phyloP scores from a whole-genome alignment of 2,888 invertebrate species.

The Taphrorychus bicolor region DNA sequence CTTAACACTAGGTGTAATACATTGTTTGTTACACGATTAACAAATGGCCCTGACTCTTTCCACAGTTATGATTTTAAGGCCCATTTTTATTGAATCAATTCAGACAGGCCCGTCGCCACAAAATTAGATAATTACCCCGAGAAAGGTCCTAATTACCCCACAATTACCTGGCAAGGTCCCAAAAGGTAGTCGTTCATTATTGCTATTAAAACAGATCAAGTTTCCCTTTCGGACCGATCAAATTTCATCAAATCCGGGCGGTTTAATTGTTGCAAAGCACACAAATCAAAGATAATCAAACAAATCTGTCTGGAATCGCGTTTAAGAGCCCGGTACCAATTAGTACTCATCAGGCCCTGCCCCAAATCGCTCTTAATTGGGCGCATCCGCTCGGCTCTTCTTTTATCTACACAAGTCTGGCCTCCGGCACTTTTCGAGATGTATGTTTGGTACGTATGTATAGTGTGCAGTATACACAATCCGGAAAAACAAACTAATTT shows the following conservation, averaged over 20 bases:
- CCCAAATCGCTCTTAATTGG: constrained; percentile 35
- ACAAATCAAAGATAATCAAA: constrained; percentile 9
- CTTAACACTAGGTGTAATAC: too few relatives aligned
- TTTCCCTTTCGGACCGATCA: background rate
- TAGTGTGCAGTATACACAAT: constrained; percentile 28
- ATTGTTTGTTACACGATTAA: too few relatives aligned
- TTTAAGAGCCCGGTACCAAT: constrained; percentile 25
- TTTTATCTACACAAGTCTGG: constrained; percentile 27
- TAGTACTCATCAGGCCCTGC: constrained; percentile 31
- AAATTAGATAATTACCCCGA: constrained; percentile 18
- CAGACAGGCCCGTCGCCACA: constrained; percentile 47
- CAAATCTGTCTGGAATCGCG: constrained; percentile 24
- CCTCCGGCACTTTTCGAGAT: constrained; percentile 1
- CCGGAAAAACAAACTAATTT: constrained; percentile 40
- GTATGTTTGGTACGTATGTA: constrained; percentile 36
- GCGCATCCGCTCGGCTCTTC: constrained; percentile 27
- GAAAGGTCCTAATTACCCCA: constrained; percentile 27
- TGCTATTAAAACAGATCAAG: background rate
- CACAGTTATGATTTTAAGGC: too few relatives aligned
- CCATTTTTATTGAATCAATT: too few relatives aligned
- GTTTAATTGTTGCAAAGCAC: background rate
- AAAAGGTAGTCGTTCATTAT: background rate
- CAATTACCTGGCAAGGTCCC: background rate
- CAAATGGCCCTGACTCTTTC: too few relatives aligned
- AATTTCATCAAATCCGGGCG: background rate